Evolutionary conservation across 1,140 invertebrate genomes (phyloP).

Genomic region (Aphelenchoides besseyi): DNA sequence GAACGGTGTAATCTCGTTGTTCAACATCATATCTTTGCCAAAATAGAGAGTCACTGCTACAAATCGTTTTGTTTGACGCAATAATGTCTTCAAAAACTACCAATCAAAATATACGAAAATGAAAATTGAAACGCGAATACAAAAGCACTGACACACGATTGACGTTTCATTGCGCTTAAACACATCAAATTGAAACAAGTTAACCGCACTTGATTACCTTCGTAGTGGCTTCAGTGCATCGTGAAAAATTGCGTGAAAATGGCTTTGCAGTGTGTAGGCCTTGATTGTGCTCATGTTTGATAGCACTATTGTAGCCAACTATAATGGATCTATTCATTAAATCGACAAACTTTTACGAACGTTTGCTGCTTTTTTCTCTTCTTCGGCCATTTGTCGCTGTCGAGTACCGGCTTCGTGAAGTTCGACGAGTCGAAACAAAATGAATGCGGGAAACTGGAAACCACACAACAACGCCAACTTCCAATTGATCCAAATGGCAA

Average conservation of each 20-base stretch:
- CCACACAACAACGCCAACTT: constrained; percentile 56
- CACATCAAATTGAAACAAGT: not conserved
- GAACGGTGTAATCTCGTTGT: constrained; percentile 59
- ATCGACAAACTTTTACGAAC: constrained; percentile 18
- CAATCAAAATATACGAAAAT: constrained; percentile 59
- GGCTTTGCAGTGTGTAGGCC: constrained; percentile 54
- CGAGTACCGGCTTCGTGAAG: constrained; percentile 42
- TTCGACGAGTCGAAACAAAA: constrained; percentile 55
- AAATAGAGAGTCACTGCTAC: constrained; percentile 22
- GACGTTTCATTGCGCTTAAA: constrained; percentile 56
- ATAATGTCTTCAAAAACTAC: too few relatives aligned
- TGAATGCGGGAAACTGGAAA: constrained; percentile 60
- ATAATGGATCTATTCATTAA: not conserved
- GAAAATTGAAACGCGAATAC: constrained; percentile 60
- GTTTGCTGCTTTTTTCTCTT: constrained; percentile 60
- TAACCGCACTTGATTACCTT: constrained; percentile 45
- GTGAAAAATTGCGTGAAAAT: constrained; percentile 52
- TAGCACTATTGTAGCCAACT: constrained; percentile 56
- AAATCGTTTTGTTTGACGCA: too few relatives aligned
- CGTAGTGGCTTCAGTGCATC: constrained; percentile 53
- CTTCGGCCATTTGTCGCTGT: constrained; percentile 60
- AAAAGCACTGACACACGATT: constrained; percentile 54
- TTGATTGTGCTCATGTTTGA: constrained; percentile 61
- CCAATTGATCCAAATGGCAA: constrained; percentile 59
- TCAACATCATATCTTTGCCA: constrained; percentile 56